Evolutionary conservation across 1,140 invertebrate species (phyloP).

Genomic region (Pachyrhynchus sulphureomaculatus): DNA sequence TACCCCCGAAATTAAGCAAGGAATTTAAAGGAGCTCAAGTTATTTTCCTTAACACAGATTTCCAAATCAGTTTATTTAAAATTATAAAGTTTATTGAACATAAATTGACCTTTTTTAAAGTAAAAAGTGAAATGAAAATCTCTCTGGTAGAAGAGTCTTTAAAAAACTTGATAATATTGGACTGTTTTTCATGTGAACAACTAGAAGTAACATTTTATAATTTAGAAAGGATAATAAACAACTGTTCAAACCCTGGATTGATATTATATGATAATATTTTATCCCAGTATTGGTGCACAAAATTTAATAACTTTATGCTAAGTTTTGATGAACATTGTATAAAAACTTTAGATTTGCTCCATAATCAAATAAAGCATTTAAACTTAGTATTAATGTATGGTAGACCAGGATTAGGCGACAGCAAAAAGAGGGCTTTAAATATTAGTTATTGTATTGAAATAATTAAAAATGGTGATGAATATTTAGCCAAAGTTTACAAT

Average conservation of each 20-base stretch:
- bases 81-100: slow-evolving; percentile 36
- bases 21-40: slow-evolving; percentile 29
- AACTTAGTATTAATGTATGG: slow-evolving; percentile 29
- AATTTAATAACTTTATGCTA: slow-evolving; percentile 10
- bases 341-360: slow-evolving; percentile 17
- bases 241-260: slow-evolving; percentile 17
- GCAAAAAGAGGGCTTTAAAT: background rate
- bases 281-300: slow-evolving; percentile 22
- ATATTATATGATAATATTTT: slow-evolving; percentile 26
- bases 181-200: slow-evolving; percentile 29
- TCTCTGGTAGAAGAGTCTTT: slow-evolving; percentile 18
- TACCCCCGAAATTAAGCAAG: slow-evolving; percentile 14
- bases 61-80: slow-evolving; percentile 33
- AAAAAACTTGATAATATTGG: slow-evolving; percentile 27
- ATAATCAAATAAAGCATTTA: slow-evolving; percentile 19
- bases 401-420: background rate
- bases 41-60: slow-evolving; percentile 29
- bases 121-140: slow-evolving; percentile 9
- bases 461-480: too few relatives aligned
- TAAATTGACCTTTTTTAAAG: slow-evolving; percentile 12
- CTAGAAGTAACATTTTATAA: slow-evolving; percentile 30
- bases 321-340: slow-evolving; percentile 25
- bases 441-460: too few relatives aligned
- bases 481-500: too few relatives aligned
- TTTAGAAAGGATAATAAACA: slow-evolving; percentile 29